Conservation (phyloP, 2,888 invertebrate species). For the Rhagonycha lutea region DNA sequence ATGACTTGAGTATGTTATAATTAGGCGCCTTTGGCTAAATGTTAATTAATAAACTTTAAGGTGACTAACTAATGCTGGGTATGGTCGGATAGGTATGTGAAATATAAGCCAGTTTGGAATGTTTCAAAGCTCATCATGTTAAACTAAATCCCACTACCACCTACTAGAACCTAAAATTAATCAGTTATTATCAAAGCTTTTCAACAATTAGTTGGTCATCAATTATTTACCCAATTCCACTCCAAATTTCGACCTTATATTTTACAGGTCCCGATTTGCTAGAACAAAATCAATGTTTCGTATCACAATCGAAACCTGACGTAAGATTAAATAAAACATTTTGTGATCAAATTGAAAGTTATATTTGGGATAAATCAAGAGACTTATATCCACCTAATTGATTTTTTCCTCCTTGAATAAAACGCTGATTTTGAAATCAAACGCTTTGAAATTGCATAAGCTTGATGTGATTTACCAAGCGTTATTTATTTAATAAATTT, state of each 20-base stretch:
- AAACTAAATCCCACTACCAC: not conserved
- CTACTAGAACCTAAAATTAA: not conserved
- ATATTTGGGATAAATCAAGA: not conserved
- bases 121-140: not conserved
- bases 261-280: not conserved
- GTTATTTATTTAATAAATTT: not conserved
- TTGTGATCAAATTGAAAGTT: not conserved
- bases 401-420: not conserved
- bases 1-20: not conserved
- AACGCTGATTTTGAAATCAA: slow-evolving; percentile 7
- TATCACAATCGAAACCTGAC: not conserved
- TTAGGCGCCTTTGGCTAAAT: not conserved
- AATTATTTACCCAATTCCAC: not conserved
- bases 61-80: not conserved
- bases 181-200: not conserved
- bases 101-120: not conserved
- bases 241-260: too few relatives aligned
- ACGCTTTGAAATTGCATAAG: slow-evolving; percentile 9
- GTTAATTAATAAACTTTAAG: not conserved
- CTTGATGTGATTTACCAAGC: slow-evolving; percentile 8
- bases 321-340: not conserved
- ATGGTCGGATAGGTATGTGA: not conserved
- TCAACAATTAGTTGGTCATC: not conserved
- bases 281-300: not conserved
- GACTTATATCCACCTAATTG: slow-evolving; percentile 3